phyloP scores from a whole-genome alignment of 2,113 vertebrate species.

The Miniopterus natalensis region DNA sequence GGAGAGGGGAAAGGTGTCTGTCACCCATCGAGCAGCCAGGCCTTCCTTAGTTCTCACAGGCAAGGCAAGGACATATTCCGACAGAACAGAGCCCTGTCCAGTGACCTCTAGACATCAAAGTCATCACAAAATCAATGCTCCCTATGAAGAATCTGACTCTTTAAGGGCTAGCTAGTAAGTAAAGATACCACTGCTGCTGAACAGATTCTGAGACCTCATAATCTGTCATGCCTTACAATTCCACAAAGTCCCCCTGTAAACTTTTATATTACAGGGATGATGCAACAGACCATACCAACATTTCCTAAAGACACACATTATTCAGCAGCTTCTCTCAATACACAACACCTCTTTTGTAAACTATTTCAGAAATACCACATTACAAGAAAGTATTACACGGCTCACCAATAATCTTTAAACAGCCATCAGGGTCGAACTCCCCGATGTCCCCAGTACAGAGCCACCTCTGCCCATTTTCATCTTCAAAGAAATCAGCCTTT shows the following conservation, averaged over 20 bases:
- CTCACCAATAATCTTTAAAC: conserved; percentile 98
- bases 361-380: not conserved
- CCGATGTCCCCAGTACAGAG: conserved; percentile 98
- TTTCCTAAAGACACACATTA: not conserved
- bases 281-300: not conserved
- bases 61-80: not conserved
- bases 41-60: not conserved
- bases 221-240: not conserved
- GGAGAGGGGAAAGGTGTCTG: not conserved
- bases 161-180: not conserved
- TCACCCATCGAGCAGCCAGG: not conserved
- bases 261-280: not conserved
- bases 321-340: not conserved
- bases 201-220: too few species aligned
- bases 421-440: conserved; percentile 95
- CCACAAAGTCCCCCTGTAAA: not conserved
- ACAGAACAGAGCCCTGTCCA: too few species aligned
- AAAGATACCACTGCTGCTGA: not conserved
- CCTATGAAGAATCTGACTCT: not conserved
- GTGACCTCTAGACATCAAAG: not conserved
- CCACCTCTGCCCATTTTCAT: conserved; percentile 95
- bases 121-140: not conserved
- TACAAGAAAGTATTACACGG: not conserved
- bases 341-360: not conserved
- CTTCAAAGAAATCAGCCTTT: conserved; percentile 93